Conservation (phyloP, 1,140 invertebrate genomes). For the Tyrophagus putrescentiae region DNA sequence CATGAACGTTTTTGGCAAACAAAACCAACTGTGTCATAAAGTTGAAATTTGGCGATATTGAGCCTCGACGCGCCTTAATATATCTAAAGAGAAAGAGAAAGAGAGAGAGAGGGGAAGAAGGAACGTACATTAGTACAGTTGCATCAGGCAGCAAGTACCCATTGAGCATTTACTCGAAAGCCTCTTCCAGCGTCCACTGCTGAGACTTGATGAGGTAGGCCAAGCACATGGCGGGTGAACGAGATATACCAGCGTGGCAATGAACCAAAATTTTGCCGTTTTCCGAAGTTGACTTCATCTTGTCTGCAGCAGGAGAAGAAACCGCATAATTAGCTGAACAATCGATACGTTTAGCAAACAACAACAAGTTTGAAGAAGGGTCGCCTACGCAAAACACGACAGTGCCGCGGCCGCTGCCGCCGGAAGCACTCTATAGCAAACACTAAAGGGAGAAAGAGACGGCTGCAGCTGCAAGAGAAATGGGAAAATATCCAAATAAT, state of each 20-base stretch:
- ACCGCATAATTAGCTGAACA: background rate
- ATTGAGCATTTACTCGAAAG: no score
- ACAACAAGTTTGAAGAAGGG: background rate
- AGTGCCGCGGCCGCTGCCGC: no score
- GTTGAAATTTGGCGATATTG: slow-evolving; percentile 71
- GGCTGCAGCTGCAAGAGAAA: no score
- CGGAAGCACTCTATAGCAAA: no score
- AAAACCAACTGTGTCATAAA: slow-evolving; percentile 69
- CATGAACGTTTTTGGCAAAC: slow-evolving; percentile 49
- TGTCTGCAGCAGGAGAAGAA: background rate
- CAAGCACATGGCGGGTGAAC: slow-evolving; percentile 66
- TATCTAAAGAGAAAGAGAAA: no score
- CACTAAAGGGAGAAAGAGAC: no score
- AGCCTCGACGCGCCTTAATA: slow-evolving; percentile 49
- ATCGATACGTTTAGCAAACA: background rate
- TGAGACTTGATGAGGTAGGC: slow-evolving; percentile 75
- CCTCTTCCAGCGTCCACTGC: slow-evolving; percentile 54
- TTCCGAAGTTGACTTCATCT: background rate
- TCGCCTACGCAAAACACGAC: background rate
- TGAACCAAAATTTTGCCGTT: slow-evolving; percentile 61
- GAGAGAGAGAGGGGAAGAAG: no score
- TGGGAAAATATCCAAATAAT: no score
- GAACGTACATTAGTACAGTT: no score
- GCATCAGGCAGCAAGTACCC: no score
- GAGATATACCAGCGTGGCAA: slow-evolving; percentile 73